Evolutionary conservation across 2,888 invertebrate species (phyloP).

Genomic region (Ptilodon capucinus): DNA sequence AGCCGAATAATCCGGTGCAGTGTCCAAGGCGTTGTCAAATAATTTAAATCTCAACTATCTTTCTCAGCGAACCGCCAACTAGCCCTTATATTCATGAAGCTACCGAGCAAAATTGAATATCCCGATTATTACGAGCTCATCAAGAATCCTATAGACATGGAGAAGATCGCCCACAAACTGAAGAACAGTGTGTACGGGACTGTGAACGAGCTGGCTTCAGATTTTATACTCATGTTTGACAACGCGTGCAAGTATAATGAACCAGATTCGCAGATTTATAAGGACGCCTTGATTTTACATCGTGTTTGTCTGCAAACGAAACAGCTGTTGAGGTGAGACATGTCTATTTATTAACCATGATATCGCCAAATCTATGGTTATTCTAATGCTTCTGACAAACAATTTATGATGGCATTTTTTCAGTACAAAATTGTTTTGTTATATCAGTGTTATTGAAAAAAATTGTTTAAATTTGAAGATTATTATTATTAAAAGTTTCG

Average conservation of each 20-base stretch:
- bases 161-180: constrained; percentile 93
- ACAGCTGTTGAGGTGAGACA: constrained; percentile 86
- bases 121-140: constrained; percentile 99
- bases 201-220: constrained; percentile 93
- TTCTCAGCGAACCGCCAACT: constrained; percentile 90
- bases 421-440: no score
- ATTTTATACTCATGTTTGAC: constrained; percentile 96
- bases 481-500: no score
- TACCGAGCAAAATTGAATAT: constrained; percentile 96
- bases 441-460: no score
- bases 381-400: no score
- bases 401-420: no score
- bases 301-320: constrained; percentile 96
- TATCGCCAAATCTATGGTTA: no score
- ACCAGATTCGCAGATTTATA: constrained; percentile 98
- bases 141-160: constrained; percentile 97
- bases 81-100: constrained; percentile 96
- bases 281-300: constrained; percentile 96
- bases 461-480: no score
- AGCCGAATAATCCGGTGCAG: no score
- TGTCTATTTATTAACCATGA: no score
- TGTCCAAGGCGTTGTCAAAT: no score
- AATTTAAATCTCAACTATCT: no score
- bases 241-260: constrained; percentile 99
- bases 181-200: constrained; percentile 89